Percentiles rank a stretch among this genome's conserved stretches.
These are phyloP conservation scores for Machaerirhynchus nigripectus DNA, from an alignment of 2,113 vertebrate genomes.

Conservation along the genomic window DNA sequence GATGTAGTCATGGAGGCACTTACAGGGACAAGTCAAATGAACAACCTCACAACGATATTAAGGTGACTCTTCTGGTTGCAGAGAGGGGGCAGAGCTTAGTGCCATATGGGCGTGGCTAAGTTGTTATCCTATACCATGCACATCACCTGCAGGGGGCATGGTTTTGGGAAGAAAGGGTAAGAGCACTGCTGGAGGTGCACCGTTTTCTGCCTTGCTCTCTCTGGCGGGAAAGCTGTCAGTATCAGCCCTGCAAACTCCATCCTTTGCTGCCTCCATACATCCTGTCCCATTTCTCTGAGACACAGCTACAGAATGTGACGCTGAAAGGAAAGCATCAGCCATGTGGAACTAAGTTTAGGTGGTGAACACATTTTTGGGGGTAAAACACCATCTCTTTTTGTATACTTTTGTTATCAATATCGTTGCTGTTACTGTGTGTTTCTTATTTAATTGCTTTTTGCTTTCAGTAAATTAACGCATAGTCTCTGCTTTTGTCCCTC, in stretches of 20 bases:
- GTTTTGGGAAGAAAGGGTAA: background rate
- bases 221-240: background rate
- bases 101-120: fast-evolving
- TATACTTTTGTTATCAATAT: background rate
- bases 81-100: background rate
- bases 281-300: background rate
- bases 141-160: no score
- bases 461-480: background rate
- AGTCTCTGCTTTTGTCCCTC: background rate
- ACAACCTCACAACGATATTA: background rate
- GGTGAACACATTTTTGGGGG: background rate
- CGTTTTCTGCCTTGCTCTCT: fast-evolving
- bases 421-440: background rate
- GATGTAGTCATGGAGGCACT: background rate
- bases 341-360: background rate
- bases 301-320: background rate
- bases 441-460: background rate
- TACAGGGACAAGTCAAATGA: background rate
- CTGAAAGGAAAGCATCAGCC: background rate
- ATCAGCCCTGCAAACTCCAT: background rate
- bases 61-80: background rate
- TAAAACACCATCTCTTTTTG: background rate
- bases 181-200: background rate
- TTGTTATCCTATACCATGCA: background rate
- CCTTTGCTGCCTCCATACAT: background rate